A percentile compares a stretch with the other conserved stretches of the same genome.
phyloP scores from a whole-genome alignment of 2,113 vertebrate species.

The Callithrix jacchus region DNA sequence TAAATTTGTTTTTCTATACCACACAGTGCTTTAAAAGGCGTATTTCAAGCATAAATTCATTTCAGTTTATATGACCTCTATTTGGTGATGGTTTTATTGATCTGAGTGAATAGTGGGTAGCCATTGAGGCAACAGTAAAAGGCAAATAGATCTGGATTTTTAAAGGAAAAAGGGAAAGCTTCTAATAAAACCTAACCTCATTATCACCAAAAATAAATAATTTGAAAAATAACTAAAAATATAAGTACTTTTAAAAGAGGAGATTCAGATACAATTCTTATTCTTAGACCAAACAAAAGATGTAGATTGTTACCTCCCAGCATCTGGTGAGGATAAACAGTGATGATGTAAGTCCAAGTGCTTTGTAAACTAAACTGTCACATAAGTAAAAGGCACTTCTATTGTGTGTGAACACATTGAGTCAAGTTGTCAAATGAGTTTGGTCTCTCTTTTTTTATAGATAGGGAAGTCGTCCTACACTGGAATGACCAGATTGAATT shows the following conservation, averaged over 20 bases:
- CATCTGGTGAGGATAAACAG: neutral
- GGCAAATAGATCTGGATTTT: neutral
- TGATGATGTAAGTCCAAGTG: too few species aligned
- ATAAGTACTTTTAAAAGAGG: neutral
- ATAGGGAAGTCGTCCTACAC: neutral
- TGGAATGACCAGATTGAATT: neutral
- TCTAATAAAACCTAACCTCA: neutral
- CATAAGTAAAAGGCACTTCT: neutral
- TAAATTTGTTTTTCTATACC: constrained; percentile 15
- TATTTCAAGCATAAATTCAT: constrained; percentile 18
- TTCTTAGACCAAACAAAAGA: neutral
- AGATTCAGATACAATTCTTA: neutral
- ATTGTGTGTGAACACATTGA: neutral
- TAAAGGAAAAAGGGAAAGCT: neutral
- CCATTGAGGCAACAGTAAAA: constrained; percentile 30
- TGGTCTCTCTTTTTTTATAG: neutral
- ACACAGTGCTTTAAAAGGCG: neutral
- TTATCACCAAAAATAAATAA: neutral
- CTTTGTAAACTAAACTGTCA: neutral
- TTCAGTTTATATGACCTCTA: constrained; percentile 7
- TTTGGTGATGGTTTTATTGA: neutral
- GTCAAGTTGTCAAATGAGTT: neutral
- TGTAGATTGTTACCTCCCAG: neutral
- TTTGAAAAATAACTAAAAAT: neutral
- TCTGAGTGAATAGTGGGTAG: constrained; percentile 32